A percentile compares a stretch with the other conserved stretches of the same genome.
Evolutionary conservation across 2,888 invertebrate species (phyloP).

Genomic region (Exephanes ischioxanthus): DNA sequence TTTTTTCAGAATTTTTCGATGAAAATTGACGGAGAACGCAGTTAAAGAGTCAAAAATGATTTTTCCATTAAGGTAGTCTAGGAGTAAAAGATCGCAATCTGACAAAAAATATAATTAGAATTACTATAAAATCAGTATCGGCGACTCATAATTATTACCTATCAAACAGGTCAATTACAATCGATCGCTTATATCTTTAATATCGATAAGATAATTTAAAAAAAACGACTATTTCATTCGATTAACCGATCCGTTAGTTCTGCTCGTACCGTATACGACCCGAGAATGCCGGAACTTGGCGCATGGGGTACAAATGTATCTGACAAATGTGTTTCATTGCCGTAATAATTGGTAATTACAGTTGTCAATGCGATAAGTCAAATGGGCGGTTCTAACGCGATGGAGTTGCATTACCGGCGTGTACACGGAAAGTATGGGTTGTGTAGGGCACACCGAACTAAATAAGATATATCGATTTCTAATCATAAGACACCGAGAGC

Average conservation of each 20-base stretch:
- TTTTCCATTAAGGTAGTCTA: too few relatives aligned
- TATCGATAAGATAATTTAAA: conserved; percentile 1
- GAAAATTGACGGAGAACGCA: too few relatives aligned
- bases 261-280: neutral
- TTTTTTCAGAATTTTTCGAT: too few relatives aligned
- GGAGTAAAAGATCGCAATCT: too few relatives aligned
- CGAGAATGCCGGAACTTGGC: neutral
- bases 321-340: conserved; percentile 39
- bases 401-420: conserved; percentile 32
- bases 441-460: conserved; percentile 1
- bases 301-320: neutral
- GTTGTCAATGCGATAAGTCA: conserved; percentile 40
- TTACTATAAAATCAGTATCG: neutral
- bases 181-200: neutral
- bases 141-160: neutral
- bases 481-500: conserved; percentile 53
- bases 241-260: neutral
- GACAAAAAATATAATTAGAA: too few relatives aligned
- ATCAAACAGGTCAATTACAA: neutral
- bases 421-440: conserved; percentile 5
- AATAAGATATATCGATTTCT: conserved; percentile 58
- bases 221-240: neutral
- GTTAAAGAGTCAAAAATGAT: too few relatives aligned
- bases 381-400: neutral
- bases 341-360: conserved; percentile 54